Evolutionary conservation across 2,888 invertebrate species (phyloP).

Genomic region (Sinodicranocentrus sp.): DNA sequence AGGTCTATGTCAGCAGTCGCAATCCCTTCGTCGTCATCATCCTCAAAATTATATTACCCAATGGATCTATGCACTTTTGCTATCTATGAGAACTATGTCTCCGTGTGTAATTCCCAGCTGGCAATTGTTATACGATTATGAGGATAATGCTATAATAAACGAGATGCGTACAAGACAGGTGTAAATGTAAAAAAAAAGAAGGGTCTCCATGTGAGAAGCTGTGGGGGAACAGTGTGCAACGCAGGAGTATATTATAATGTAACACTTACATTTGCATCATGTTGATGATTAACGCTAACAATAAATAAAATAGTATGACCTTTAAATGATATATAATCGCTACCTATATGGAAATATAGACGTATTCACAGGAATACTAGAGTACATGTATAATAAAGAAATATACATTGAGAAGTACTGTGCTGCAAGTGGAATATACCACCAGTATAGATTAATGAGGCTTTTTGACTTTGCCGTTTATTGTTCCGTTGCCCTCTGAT

Average conservation of each 20-base stretch:
- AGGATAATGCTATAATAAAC: too few species aligned
- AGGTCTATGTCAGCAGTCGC: constrained; percentile 70
- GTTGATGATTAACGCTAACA: neutral
- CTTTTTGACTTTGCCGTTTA: constrained; percentile 60
- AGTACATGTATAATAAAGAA: too few species aligned
- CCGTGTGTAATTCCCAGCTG: too few species aligned
- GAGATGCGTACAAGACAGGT: too few species aligned
- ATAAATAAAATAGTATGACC: constrained; percentile 49
- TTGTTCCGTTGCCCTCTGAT: constrained; percentile 66
- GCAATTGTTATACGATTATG: too few species aligned
- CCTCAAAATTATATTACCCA: constrained; percentile 13
- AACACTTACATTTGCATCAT: too few species aligned
- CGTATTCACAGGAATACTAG: constrained; percentile 16
- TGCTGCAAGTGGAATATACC: too few species aligned
- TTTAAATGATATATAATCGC: constrained; percentile 41
- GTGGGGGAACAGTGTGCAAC: too few species aligned
- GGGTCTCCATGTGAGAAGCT: neutral
- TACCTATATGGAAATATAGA: constrained; percentile 40
- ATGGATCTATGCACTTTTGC: constrained; percentile 35
- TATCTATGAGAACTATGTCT: neutral
- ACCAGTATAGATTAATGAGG: constrained; percentile 53
- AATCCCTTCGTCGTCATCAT: constrained; percentile 52
- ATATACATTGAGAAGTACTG: neutral
- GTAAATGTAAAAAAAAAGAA: neutral
- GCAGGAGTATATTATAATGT: too few species aligned